Conservation (phyloP, 2,797 vertebrate genomes). For the Calcarius lapponicus region DNA sequence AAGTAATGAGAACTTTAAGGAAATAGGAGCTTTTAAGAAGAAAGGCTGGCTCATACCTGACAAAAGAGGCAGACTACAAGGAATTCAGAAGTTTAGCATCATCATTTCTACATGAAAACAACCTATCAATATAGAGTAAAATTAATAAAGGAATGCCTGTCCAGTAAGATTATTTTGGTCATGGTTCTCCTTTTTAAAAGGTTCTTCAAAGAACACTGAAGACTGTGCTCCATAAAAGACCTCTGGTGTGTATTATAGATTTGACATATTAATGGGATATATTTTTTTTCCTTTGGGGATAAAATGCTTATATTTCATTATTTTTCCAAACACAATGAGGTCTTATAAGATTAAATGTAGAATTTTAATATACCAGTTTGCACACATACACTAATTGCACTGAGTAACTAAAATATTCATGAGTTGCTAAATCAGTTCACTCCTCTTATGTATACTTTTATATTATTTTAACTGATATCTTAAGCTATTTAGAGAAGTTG, state of each 20-base stretch:
- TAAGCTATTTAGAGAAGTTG: not conserved
- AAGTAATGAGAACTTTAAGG: constrained; percentile 1
- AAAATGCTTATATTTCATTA: not conserved
- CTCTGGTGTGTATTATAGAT: not conserved
- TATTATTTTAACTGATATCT: not conserved
- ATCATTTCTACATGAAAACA: not conserved
- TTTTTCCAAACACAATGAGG: not conserved
- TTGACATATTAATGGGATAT: not conserved
- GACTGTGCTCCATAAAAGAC: not conserved
- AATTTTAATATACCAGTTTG: not conserved
- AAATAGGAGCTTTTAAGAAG: constrained; percentile 9
- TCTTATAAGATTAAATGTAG: not conserved
- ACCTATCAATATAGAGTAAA: not conserved
- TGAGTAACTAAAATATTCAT: not conserved
- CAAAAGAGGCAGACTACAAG: not conserved
- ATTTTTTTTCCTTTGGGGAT: not conserved
- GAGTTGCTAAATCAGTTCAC: not conserved
- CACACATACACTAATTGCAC: not conserved
- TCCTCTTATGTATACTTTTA: not conserved
- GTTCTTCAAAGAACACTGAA: not conserved
- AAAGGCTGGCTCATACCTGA: not conserved
- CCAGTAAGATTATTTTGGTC: not conserved
- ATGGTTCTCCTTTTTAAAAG: not conserved
- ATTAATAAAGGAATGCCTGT: not conserved
- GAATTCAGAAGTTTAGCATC: not conserved